phyloP scores from a whole-genome alignment of 64 coral and sea anemone genomes.

The Stichodactyla mertensii region DNA sequence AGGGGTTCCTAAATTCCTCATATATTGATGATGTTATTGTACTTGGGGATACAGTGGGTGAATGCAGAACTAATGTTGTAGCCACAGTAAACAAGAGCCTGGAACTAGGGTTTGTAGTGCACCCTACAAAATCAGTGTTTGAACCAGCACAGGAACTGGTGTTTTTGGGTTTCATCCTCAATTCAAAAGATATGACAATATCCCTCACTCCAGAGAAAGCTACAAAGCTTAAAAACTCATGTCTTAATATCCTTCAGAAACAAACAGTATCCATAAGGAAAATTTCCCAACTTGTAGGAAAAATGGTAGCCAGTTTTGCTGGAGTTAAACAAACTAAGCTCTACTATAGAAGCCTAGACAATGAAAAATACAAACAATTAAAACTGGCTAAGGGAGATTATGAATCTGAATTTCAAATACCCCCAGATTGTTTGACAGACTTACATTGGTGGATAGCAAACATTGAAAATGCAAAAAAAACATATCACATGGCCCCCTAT shows the following conservation, averaged over 20 bases:
- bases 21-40: constrained; percentile 38
- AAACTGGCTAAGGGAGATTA: constrained; percentile 27
- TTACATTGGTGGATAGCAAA: constrained; percentile 24
- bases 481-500: not conserved
- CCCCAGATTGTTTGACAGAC: not conserved
- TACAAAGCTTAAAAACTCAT: constrained; percentile 21
- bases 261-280: constrained; percentile 11
- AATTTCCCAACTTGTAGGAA: constrained; percentile 19
- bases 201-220: constrained; percentile 33
- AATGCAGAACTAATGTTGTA: constrained; percentile 30
- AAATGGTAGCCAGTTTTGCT: constrained; percentile 43
- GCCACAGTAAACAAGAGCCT: constrained; percentile 18
- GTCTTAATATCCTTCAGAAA: not conserved
- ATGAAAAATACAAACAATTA: constrained; percentile 19
- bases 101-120: constrained; percentile 35
- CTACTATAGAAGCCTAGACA: constrained; percentile 31
- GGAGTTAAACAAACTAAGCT: constrained; percentile 12
- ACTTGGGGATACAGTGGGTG: constrained; percentile 17
- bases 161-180: constrained; percentile 33
- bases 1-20: not conserved
- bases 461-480: not conserved
- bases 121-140: constrained; percentile 33
- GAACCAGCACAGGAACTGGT: constrained; percentile 4
- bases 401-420: constrained; percentile 10
- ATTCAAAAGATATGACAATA: constrained; percentile 27